Percentiles rank a stretch among this genome's conserved stretches.
Conservation (phyloP, 2,888 invertebrate species). For the Strigamia crassipes region DNA sequence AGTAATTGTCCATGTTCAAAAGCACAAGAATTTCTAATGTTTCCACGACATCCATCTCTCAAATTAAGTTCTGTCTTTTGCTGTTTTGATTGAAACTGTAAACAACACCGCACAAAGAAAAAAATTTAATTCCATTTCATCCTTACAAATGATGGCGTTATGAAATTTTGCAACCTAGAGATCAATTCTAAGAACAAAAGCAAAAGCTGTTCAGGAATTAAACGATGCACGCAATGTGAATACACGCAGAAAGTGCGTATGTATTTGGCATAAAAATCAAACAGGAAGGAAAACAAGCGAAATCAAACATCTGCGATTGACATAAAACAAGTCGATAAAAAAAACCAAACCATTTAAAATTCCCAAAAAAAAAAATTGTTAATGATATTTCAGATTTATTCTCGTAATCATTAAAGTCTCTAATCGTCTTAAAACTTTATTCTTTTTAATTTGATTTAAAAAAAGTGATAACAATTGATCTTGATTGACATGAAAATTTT, state of each 20-base stretch:
- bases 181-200: too few relatives aligned
- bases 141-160: too few relatives aligned
- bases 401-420: conserved; percentile 1
- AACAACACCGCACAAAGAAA: too few relatives aligned
- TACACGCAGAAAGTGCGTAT: neutral
- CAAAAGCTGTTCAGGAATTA: neutral
- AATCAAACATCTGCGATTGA: neutral
- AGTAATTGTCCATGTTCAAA: too few relatives aligned
- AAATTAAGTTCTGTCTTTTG: too few relatives aligned
- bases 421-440: neutral
- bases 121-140: too few relatives aligned
- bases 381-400: neutral
- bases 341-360: neutral
- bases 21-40: too few relatives aligned
- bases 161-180: too few relatives aligned
- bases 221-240: neutral
- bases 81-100: too few relatives aligned
- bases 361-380: neutral
- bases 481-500: neutral
- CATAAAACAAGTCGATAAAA: neutral
- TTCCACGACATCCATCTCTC: too few relatives aligned
- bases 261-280: neutral
- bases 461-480: conserved; percentile 18
- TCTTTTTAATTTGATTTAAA: neutral
- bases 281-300: neutral